These are phyloP conservation scores for Leucosticte australis DNA, from an alignment of 2,113 vertebrate genomes.

Conservation along the genomic window DNA sequence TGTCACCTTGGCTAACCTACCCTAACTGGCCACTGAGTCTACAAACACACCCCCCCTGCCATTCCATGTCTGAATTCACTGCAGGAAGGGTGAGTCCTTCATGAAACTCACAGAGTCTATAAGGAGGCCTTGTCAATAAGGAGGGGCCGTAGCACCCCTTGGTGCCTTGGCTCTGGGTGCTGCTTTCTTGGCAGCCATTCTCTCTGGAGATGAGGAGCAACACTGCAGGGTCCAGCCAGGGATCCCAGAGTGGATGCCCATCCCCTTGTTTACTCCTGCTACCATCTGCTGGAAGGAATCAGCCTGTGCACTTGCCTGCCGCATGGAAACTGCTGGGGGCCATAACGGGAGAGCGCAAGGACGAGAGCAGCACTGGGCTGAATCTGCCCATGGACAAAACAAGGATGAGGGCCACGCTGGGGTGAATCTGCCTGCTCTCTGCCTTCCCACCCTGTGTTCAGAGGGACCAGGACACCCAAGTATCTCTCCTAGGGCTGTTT, in stretches of 20 bases:
- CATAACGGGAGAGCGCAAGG: background rate
- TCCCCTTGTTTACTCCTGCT: conserved; percentile 49
- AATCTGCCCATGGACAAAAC: background rate
- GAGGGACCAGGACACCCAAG: fast-evolving
- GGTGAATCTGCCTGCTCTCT: fast-evolving
- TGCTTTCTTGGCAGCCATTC: background rate
- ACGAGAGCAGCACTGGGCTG: background rate
- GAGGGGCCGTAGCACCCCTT: background rate
- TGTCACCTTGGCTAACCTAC: background rate
- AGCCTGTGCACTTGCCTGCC: background rate
- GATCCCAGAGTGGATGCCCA: background rate
- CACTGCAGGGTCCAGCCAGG: fast-evolving
- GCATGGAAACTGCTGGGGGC: background rate
- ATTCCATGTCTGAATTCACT: background rate
- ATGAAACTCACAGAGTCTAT: background rate
- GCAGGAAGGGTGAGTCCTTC: fast-evolving
- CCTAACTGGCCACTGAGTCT: fast-evolving
- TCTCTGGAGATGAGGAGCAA: background rate
- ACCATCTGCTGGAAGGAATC: conserved; percentile 64
- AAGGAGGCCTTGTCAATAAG: background rate
- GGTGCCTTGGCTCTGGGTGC: background rate
- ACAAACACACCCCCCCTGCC: fast-evolving
- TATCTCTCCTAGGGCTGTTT: background rate
- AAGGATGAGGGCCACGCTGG: fast-evolving
- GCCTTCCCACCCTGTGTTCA: background rate